phyloP scores from a whole-genome alignment of 2,888 invertebrate genomes.

The Petrolisthes cinctipes region DNA sequence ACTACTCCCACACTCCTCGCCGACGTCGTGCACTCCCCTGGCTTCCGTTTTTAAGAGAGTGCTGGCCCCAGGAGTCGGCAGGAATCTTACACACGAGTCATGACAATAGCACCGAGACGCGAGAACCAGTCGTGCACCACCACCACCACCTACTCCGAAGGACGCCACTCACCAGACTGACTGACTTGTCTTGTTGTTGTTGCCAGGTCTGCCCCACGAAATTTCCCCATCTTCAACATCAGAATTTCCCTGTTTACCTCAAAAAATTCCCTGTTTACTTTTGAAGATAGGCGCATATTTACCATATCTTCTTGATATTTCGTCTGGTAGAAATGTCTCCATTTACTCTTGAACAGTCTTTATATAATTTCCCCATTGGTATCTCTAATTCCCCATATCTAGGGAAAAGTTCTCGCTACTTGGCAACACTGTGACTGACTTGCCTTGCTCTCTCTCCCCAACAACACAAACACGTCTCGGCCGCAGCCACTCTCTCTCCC shows the following conservation, averaged over 20 bases:
- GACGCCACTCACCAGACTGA: slow-evolving; percentile 36
- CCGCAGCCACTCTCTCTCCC: slow-evolving; percentile 30
- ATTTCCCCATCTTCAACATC: too few species aligned
- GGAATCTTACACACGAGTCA: slow-evolving; percentile 39
- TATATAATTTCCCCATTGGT: too few species aligned
- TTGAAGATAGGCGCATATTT: too few species aligned
- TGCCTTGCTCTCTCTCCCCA: neutral
- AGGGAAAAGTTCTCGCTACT: too few species aligned
- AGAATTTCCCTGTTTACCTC: too few species aligned
- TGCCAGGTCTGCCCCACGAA: too few species aligned
- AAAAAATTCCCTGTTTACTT: too few species aligned
- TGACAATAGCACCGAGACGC: slow-evolving; percentile 27
- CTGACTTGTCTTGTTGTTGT: neutral
- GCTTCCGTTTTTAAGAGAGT: slow-evolving; percentile 7
- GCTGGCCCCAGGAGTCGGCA: slow-evolving; percentile 2
- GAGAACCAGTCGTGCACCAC: neutral
- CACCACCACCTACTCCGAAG: neutral
- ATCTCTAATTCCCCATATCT: too few species aligned
- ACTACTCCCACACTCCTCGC: neutral
- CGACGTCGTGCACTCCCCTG: slow-evolving; percentile 11
- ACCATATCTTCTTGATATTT: too few species aligned
- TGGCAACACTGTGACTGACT: neutral
- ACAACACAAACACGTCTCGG: slow-evolving; percentile 42
- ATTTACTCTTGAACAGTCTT: too few species aligned
- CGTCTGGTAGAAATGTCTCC: too few species aligned